These are phyloP conservation scores for Orthosia gothica DNA, from an alignment of 2,888 invertebrate genomes.

Conservation along the genomic window DNA sequence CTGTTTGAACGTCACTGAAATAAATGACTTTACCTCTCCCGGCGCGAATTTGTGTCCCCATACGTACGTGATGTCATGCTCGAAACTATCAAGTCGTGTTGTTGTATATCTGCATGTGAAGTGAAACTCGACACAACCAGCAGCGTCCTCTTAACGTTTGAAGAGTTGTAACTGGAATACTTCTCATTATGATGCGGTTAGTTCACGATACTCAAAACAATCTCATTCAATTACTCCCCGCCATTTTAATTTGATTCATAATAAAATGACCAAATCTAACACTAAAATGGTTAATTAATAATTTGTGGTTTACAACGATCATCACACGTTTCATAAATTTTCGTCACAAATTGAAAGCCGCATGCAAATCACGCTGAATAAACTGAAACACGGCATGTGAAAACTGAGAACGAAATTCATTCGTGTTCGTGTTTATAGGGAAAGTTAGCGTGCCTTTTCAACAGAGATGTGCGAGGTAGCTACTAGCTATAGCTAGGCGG, in stretches of 20 bases:
- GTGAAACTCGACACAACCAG: conserved; percentile 60
- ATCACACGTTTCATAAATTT: not conserved
- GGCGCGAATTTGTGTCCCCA: conserved; percentile 28
- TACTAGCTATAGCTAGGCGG: too few species aligned
- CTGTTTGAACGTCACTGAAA: conserved; percentile 30
- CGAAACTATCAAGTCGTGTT: conserved; percentile 34
- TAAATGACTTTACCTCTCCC: conserved; percentile 20
- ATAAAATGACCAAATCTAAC: not conserved
- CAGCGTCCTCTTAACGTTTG: too few species aligned
- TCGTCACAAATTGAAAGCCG: conserved; percentile 27
- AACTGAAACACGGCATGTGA: conserved; percentile 11
- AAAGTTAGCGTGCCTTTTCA: conserved; percentile 5
- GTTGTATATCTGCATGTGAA: conserved; percentile 52
- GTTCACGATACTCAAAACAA: not conserved
- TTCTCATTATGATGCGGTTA: conserved; percentile 36
- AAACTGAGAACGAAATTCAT: conserved; percentile 11
- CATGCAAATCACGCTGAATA: conserved; percentile 12
- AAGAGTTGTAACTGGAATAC: conserved; percentile 52
- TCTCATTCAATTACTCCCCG: not conserved
- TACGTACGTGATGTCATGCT: conserved; percentile 34
- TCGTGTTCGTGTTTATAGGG: conserved; percentile 11
- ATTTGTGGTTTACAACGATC: conserved; percentile 10
- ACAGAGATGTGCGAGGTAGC: too few species aligned
- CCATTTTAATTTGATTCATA: not conserved
- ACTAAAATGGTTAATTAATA: conserved; percentile 1